These are phyloP conservation scores for Ceyx erithaca DNA, from an alignment of 2,797 vertebrate species.

Conservation along the genomic window DNA sequence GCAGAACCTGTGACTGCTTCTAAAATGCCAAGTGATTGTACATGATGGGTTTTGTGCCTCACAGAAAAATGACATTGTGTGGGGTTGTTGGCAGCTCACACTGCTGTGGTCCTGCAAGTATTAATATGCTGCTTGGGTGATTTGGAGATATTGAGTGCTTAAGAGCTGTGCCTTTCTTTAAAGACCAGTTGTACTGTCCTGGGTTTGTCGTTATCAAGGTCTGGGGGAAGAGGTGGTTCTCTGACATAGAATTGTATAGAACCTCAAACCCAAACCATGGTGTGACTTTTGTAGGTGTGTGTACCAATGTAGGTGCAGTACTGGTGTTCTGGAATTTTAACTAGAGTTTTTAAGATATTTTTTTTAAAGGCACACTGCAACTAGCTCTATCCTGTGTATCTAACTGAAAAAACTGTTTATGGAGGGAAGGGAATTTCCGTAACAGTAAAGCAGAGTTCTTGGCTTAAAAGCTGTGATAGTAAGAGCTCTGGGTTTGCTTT, in stretches of 20 bases:
- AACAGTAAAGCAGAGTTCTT: not conserved
- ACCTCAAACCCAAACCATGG: not conserved
- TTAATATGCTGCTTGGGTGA: not conserved
- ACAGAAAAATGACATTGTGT: not conserved
- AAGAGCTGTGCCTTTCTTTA: not conserved
- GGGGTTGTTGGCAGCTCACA: not conserved
- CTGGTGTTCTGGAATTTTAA: not conserved
- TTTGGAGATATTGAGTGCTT: not conserved
- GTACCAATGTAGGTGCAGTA: fast-evolving
- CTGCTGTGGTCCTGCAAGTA: not conserved
- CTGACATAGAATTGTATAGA: not conserved
- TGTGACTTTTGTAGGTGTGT: fast-evolving
- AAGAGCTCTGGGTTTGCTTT: not conserved
- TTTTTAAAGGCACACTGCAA: not conserved
- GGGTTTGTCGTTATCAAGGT: not conserved
- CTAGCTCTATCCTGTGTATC: not conserved
- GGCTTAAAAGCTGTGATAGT: not conserved
- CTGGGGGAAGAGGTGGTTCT: not conserved
- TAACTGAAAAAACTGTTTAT: not conserved
- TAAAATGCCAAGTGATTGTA: not conserved
- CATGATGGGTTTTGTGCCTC: not conserved
- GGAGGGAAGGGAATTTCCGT: not conserved
- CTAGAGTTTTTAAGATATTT: not conserved
- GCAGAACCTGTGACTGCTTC: not conserved
- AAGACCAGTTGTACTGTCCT: not conserved